Percentiles rank a stretch among this genome's conserved stretches.
These are phyloP conservation scores for Brachymystax lenok DNA, from an alignment of 2,797 vertebrate genomes.

Conservation along the genomic window DNA sequence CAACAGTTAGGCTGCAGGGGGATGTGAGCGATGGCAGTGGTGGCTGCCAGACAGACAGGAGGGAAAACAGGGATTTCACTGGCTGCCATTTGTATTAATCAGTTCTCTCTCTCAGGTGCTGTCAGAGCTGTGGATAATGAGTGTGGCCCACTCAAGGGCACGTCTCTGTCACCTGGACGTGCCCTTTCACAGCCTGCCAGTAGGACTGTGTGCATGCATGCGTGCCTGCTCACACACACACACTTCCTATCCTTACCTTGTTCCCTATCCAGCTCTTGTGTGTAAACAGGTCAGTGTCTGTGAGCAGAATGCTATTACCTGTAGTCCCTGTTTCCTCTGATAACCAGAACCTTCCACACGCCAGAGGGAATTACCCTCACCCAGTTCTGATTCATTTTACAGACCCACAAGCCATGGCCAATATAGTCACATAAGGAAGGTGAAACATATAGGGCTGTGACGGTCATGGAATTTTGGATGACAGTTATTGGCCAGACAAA, in stretches of 20 bases:
- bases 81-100: not conserved
- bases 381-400: not conserved
- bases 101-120: not conserved
- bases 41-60: not conserved
- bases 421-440: too few species aligned
- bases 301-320: constrained; percentile 6
- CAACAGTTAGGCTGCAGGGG: not conserved
- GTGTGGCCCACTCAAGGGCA: not conserved
- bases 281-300: not conserved
- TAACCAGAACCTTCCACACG: not conserved
- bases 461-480: too few species aligned
- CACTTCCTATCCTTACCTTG: too few species aligned
- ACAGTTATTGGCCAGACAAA: too few species aligned
- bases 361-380: not conserved
- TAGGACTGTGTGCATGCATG: not conserved
- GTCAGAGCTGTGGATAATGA: not conserved
- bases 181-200: not conserved
- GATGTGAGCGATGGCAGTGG: not conserved
- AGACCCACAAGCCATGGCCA: not conserved
- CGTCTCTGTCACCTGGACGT: not conserved
- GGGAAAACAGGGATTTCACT: not conserved
- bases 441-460: too few species aligned
- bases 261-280: not conserved
- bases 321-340: not conserved
- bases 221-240: not conserved